Evolutionary conservation across 2,113 vertebrate species (phyloP).

Genomic region (Saguinus imperator): DNA sequence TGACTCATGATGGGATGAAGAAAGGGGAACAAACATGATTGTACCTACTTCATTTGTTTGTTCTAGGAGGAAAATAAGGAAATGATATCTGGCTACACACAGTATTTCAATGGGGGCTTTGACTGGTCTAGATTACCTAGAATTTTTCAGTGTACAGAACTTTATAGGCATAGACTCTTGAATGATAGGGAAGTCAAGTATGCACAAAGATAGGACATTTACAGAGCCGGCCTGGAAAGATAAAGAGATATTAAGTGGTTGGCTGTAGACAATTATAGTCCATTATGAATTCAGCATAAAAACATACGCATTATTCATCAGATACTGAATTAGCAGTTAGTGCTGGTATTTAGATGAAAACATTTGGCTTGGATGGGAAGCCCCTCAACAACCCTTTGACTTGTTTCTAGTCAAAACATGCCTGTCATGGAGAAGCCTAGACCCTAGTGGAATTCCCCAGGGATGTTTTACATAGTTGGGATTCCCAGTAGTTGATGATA

Average conservation of each 20-base stretch:
- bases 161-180: neutral
- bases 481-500: neutral
- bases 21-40: no score
- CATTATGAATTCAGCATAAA: neutral
- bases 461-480: neutral
- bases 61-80: neutral
- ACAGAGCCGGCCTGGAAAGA: neutral
- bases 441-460: neutral
- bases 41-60: neutral
- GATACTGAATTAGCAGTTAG: neutral
- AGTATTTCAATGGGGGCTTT: neutral
- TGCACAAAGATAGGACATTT: neutral
- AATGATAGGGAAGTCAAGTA: neutral
- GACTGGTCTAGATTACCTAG: neutral
- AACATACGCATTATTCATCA: neutral
- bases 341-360: neutral
- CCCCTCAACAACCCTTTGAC: neutral
- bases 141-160: neutral
- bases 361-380: neutral
- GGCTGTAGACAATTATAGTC: neutral
- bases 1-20: neutral
- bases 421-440: neutral
- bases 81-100: neutral
- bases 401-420: neutral
- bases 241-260: neutral